These are phyloP conservation scores for Cyphomyrus plagiostoma DNA, from an alignment of 2,113 vertebrate genomes.

Conservation along the genomic window DNA sequence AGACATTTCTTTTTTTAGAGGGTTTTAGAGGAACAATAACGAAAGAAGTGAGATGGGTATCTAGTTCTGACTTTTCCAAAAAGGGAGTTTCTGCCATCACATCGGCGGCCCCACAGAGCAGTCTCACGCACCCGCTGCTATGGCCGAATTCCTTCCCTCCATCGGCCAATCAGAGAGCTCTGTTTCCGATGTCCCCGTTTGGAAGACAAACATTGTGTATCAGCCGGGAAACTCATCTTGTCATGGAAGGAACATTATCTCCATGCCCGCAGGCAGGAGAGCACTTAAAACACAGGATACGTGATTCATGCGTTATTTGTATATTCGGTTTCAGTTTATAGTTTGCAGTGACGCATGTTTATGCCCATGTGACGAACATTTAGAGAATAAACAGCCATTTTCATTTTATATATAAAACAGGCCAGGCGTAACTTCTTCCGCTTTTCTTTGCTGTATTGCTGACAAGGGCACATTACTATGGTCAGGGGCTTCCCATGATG, in stretches of 20 bases:
- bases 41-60: background rate
- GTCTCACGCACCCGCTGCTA: background rate
- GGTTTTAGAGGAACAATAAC: background rate
- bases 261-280: background rate
- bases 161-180: background rate
- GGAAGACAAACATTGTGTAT: slow-evolving; percentile 5
- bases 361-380: background rate
- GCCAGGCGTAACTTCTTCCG: background rate
- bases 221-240: background rate
- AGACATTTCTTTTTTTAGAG: background rate
- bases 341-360: background rate
- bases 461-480: background rate
- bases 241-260: background rate
- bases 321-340: background rate
- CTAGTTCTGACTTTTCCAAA: background rate
- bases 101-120: background rate
- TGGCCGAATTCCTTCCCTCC: background rate
- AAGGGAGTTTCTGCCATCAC: background rate
- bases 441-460: background rate
- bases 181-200: background rate
- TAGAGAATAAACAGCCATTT: background rate
- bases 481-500: background rate
- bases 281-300: background rate
- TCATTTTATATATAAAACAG: background rate
- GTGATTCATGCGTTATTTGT: background rate